phyloP scores from a whole-genome alignment of 2,888 invertebrate species.

The Nomada flava region DNA sequence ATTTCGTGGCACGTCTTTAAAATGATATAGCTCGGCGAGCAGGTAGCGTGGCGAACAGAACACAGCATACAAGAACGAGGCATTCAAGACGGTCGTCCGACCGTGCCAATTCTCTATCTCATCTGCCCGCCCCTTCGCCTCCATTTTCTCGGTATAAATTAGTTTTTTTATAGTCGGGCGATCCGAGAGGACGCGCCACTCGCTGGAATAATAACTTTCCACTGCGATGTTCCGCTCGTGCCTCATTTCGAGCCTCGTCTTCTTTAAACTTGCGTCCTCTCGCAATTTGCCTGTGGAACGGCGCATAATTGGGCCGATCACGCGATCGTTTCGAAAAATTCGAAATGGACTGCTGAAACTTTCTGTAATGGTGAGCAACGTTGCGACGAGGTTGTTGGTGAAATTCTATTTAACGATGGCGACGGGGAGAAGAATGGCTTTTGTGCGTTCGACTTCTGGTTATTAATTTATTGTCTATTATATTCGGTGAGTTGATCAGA shows the following conservation, averaged over 20 bases:
- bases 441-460: neutral
- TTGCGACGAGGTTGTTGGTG: neutral
- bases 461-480: neutral
- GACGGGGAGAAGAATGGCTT: neutral
- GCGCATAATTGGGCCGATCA: conserved; percentile 50
- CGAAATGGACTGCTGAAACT: conserved; percentile 14
- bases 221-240: conserved; percentile 2
- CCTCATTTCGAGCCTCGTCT: conserved; percentile 3
- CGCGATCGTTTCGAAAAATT: conserved; percentile 29
- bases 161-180: conserved; percentile 73
- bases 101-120: conserved; percentile 58
- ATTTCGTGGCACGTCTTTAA: conserved; percentile 81
- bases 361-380: conserved; percentile 9
- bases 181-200: conserved; percentile 63
- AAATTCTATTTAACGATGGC: conserved; percentile 7
- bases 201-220: conserved; percentile 71
- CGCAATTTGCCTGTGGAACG: conserved; percentile 70
- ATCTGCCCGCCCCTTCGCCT: conserved; percentile 42
- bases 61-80: conserved; percentile 43
- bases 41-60: conserved; percentile 34
- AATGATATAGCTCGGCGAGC: conserved; percentile 77
- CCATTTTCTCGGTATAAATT: conserved; percentile 71
- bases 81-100: conserved; percentile 59
- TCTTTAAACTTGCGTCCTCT: conserved; percentile 71
- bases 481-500: neutral